Conservation (phyloP, 1,140 invertebrate genomes). For the Ooceraea biroi region DNA sequence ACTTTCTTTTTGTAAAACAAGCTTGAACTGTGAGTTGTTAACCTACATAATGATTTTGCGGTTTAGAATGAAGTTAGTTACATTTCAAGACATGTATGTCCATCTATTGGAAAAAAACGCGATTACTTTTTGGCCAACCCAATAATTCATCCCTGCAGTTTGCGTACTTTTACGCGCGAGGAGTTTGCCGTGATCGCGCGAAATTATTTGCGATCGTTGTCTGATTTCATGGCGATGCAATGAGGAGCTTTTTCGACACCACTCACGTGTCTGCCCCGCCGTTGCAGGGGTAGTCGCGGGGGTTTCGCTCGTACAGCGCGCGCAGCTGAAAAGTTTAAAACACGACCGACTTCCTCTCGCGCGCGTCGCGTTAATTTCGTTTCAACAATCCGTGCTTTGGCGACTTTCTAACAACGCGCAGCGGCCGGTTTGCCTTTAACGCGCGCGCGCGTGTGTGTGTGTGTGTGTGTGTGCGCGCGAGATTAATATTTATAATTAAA, state of each 20-base stretch:
- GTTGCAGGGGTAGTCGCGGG: neutral
- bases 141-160: constrained; percentile 32
- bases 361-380: constrained; percentile 41
- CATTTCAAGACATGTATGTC: no score
- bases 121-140: no score
- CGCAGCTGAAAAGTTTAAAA: constrained; percentile 20
- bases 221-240: constrained; percentile 15
- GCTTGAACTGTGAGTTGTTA: no score
- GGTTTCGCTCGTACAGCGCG: neutral
- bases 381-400: constrained; percentile 46
- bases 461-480: no score
- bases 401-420: constrained; percentile 40
- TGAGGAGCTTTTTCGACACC: constrained; percentile 37
- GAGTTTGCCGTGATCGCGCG: neutral
- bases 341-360: constrained; percentile 18
- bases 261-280: no score
- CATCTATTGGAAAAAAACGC: no score
- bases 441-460: no score
- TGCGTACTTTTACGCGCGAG: constrained; percentile 14
- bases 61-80: no score
- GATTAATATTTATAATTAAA: constrained; percentile 62
- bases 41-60: no score
- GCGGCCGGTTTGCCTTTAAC: constrained; percentile 45
- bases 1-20: no score
- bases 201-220: constrained; percentile 15